A percentile compares a stretch with the other conserved stretches of the same genome.
Evolutionary conservation across 1,140 invertebrate genomes (phyloP).

Genomic region (Sipha flava): DNA sequence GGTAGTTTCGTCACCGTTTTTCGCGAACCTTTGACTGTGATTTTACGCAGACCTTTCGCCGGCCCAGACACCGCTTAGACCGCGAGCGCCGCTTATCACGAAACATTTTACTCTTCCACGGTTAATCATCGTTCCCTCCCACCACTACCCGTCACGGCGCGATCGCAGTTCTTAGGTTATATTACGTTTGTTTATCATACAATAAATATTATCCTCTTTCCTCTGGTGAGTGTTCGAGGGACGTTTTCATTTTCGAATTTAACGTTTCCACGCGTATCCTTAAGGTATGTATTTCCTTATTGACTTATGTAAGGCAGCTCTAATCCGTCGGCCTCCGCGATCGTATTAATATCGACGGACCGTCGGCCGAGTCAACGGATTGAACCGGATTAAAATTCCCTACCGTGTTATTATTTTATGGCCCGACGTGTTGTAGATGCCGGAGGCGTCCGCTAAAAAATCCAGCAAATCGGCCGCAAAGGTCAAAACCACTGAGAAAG

Average conservation of each 20-base stretch:
- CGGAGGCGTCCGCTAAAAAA: not conserved
- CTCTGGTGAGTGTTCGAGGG: not conserved
- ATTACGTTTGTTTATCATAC: not conserved
- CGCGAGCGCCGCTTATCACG: not conserved
- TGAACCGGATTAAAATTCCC: not conserved
- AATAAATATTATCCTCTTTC: not conserved
- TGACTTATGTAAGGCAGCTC: no score
- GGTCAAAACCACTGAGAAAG: slow-evolving; percentile 10
- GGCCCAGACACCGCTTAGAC: not conserved
- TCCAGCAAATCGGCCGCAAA: not conserved
- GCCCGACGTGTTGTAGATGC: not conserved
- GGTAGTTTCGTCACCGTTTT: no score
- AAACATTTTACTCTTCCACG: not conserved
- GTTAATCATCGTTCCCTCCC: not conserved
- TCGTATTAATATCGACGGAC: no score
- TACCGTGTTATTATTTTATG: not conserved
- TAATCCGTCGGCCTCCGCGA: no score
- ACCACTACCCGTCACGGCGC: not conserved
- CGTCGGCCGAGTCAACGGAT: not conserved
- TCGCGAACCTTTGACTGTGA: not conserved
- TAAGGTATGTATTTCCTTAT: not conserved
- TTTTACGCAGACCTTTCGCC: not conserved
- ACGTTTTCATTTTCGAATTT: not conserved
- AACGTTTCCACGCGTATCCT: not conserved
- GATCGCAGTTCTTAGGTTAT: not conserved